phyloP scores from a whole-genome alignment of 23 tunicate genomes.

The Ascidia mentula region DNA sequence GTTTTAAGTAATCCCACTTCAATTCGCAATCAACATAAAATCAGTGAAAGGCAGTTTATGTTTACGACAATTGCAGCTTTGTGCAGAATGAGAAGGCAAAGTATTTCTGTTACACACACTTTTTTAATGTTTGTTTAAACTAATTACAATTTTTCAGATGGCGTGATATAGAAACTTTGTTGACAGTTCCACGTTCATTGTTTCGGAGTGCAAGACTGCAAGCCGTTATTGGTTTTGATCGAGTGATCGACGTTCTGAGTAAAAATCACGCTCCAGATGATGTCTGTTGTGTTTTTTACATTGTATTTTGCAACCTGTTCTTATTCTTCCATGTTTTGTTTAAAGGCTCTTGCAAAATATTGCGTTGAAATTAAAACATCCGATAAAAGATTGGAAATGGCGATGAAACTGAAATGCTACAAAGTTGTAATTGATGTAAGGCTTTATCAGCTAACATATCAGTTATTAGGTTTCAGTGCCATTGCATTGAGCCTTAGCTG shows the following conservation, averaged over 20 bases:
- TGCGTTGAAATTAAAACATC: no score
- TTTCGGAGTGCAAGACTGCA: slow-evolving; percentile 65
- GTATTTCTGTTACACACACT: background rate
- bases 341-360: no score
- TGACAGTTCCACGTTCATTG: slow-evolving; percentile 56
- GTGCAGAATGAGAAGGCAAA: slow-evolving; percentile 72
- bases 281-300: slow-evolving; percentile 25
- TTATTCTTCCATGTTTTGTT: no score
- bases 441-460: no score
- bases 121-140: background rate
- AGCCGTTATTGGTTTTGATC: slow-evolving; percentile 77
- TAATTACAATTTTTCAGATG: slow-evolving; percentile 53
- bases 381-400: no score
- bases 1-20: slow-evolving; percentile 69
- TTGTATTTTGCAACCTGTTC: background rate
- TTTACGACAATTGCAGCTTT: slow-evolving; percentile 68
- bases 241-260: slow-evolving; percentile 13
- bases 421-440: no score
- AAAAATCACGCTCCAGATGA: slow-evolving; percentile 77
- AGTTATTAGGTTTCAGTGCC: no score
- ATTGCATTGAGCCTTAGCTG: no score
- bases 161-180: slow-evolving; percentile 63
- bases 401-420: no score
- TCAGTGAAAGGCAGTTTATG: slow-evolving; percentile 63
- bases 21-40: slow-evolving; percentile 47